phyloP scores from a whole-genome alignment of 2,797 vertebrate genomes.

The Acipenser ruthenus region DNA sequence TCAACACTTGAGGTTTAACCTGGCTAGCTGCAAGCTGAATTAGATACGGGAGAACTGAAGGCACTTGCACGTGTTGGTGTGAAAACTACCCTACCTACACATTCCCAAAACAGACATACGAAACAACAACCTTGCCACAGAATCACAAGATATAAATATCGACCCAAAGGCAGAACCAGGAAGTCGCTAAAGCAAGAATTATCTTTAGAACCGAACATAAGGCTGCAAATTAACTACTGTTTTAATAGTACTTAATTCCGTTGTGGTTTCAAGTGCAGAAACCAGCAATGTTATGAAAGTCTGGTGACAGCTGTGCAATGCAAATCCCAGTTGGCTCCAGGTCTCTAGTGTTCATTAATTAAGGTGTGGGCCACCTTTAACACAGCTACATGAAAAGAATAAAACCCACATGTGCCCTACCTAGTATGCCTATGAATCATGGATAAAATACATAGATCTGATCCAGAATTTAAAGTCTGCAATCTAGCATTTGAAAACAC shows the following conservation, averaged over 20 bases:
- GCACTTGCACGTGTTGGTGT: too few relatives aligned
- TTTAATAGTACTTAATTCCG: background rate
- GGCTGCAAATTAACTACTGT: background rate
- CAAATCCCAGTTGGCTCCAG: background rate
- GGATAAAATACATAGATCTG: background rate
- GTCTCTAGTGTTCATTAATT: background rate
- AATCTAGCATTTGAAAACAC: background rate
- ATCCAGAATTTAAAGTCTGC: background rate
- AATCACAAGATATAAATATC: too few relatives aligned
- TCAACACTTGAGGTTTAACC: too few relatives aligned
- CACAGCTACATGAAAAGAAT: background rate
- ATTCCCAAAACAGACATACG: too few relatives aligned
- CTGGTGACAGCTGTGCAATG: background rate
- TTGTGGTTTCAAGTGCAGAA: background rate
- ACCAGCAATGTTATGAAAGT: background rate
- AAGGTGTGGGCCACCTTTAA: background rate
- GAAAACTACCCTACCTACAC: too few relatives aligned
- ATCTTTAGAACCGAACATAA: too few relatives aligned
- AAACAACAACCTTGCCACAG: too few relatives aligned
- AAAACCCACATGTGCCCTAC: background rate
- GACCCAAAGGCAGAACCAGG: too few relatives aligned
- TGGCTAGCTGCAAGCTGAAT: too few relatives aligned
- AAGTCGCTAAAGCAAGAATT: too few relatives aligned
- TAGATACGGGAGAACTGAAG: too few relatives aligned
- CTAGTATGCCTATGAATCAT: background rate